Conservation (phyloP, 2,797 vertebrate genomes). For the Parauchenoglanis ngamensis region DNA sequence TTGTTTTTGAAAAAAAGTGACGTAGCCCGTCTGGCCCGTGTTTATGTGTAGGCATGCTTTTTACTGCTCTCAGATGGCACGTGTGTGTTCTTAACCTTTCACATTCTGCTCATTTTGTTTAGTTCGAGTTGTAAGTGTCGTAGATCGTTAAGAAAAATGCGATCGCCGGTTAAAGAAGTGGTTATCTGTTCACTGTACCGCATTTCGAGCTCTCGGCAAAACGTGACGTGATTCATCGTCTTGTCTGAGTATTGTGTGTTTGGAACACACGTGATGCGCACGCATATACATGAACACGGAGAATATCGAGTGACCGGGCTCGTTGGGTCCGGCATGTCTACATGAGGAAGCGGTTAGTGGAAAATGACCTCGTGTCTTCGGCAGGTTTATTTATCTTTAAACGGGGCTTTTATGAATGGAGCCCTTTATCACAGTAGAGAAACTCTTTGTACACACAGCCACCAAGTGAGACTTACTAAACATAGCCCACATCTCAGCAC, state of each 20-base stretch:
- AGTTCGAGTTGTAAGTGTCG: not conserved
- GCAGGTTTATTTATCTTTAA: constrained; percentile 47
- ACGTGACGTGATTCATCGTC: not conserved
- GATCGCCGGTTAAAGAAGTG: not conserved
- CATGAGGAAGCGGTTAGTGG: constrained; percentile 51
- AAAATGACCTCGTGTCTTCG: constrained; percentile 53
- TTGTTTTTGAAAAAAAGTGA: constrained; percentile 37
- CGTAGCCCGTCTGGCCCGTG: not conserved
- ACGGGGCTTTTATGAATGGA: constrained; percentile 50
- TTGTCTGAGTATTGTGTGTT: not conserved
- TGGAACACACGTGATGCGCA: no score
- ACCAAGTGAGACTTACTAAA: constrained; percentile 5
- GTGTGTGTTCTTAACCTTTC: constrained; percentile 30
- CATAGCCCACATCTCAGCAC: constrained; percentile 18
- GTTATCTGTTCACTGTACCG: not conserved
- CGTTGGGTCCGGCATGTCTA: not conserved
- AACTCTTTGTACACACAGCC: constrained; percentile 24
- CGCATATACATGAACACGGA: not conserved
- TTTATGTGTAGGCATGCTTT: not conserved
- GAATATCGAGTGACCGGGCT: constrained; percentile 28
- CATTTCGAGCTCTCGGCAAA: constrained; percentile 3
- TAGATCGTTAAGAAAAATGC: not conserved
- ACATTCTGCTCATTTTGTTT: not conserved
- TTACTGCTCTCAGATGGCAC: constrained; percentile 26
- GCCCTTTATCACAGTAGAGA: constrained; percentile 49